Evolutionary conservation across 2,888 invertebrate genomes (phyloP).

Genomic region (Andricus curvator): DNA sequence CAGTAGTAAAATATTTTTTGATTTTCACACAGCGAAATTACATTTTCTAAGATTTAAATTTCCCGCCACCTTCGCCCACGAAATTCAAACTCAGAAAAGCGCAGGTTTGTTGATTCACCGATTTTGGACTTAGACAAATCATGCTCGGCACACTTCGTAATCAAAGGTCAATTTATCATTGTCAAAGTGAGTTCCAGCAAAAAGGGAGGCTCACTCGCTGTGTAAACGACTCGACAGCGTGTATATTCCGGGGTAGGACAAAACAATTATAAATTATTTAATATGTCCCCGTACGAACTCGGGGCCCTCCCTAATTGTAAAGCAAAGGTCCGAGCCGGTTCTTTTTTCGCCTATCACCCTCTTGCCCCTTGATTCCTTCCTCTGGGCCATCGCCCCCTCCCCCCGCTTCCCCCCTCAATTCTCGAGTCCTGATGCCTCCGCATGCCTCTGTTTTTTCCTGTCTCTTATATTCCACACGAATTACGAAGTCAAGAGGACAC

Average conservation of each 20-base stretch:
- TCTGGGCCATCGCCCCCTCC: conserved; percentile 2
- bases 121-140: background rate
- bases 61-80: background rate
- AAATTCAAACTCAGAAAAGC: background rate
- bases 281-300: conserved; percentile 44
- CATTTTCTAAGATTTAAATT: too few relatives aligned
- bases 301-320: conserved; percentile 50
- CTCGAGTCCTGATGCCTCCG: conserved; percentile 43
- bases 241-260: conserved; percentile 41
- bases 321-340: conserved; percentile 43
- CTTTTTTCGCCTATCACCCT: conserved; percentile 46
- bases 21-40: too few relatives aligned
- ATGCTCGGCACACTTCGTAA: conserved; percentile 42
- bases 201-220: conserved; percentile 43
- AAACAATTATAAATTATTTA: conserved; percentile 54
- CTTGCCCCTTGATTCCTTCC: conserved; percentile 37
- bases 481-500: conserved; percentile 41
- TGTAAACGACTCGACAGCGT: conserved; percentile 43
- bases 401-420: background rate
- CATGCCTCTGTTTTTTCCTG: conserved; percentile 48
- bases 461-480: conserved; percentile 45
- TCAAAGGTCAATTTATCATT: conserved; percentile 51
- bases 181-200: conserved; percentile 45
- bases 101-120: background rate
- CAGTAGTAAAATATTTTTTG: too few relatives aligned